Percentiles rank a stretch among this genome's conserved stretches.
These are phyloP conservation scores for Crepidodera aurea DNA, from an alignment of 2,888 invertebrate species.

Conservation along the genomic window DNA sequence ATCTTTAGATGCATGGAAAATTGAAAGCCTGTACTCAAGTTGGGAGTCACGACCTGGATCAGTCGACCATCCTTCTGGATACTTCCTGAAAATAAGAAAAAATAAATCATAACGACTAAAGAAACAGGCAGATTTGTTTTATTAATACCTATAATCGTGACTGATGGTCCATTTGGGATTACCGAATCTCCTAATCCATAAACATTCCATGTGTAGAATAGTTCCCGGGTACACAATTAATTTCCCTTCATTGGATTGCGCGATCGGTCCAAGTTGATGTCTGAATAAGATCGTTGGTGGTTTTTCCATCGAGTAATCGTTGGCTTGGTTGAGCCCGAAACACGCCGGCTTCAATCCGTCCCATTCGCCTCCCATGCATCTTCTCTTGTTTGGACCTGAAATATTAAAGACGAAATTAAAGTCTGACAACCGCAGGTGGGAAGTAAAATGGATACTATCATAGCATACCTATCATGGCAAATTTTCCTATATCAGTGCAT, in stretches of 20 bases:
- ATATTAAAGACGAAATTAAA: no score
- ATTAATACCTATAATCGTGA: slow-evolving; percentile 69
- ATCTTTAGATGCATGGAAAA: slow-evolving; percentile 80
- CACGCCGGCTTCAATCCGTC: slow-evolving; percentile 81
- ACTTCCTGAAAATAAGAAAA: slow-evolving; percentile 66
- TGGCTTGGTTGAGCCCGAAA: slow-evolving; percentile 83
- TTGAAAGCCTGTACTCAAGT: slow-evolving; percentile 82
- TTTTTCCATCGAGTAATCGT: slow-evolving; percentile 88
- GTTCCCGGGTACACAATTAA: slow-evolving; percentile 87
- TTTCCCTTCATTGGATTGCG: slow-evolving; percentile 86
- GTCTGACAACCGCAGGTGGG: no score
- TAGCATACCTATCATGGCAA: slow-evolving; percentile 73
- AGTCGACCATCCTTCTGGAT: slow-evolving; percentile 83
- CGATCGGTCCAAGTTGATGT: slow-evolving; percentile 83
- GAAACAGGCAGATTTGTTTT: no score
- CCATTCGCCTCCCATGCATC: slow-evolving; percentile 83
- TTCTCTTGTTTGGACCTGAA: slow-evolving; percentile 72
- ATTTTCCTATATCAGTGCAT: slow-evolving; percentile 88
- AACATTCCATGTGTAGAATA: slow-evolving; percentile 85
- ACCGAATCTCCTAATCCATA: slow-evolving; percentile 87
- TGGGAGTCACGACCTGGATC: slow-evolving; percentile 81
- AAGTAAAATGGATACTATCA: no score
- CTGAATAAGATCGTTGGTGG: slow-evolving; percentile 85
- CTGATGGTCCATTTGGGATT: slow-evolving; percentile 86
- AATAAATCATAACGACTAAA: slow-evolving; percentile 1